phyloP scores from a whole-genome alignment of 2,797 vertebrate species.

The Xenops minutus region DNA sequence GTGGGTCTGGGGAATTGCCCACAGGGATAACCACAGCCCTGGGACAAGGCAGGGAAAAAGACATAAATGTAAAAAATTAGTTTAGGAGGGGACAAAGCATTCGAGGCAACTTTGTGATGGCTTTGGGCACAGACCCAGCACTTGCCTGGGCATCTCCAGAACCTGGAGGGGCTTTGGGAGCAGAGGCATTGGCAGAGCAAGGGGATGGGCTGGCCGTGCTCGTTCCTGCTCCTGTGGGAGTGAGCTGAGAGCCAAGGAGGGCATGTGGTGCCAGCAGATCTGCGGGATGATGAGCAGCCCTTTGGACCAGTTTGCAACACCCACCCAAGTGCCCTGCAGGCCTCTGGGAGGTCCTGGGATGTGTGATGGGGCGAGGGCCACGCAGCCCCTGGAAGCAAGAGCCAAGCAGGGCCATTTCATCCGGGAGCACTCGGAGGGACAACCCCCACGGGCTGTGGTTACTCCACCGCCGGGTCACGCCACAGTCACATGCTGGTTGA shows the following conservation, averaged over 20 bases:
- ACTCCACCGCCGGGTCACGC: background rate
- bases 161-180: background rate
- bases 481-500: background rate
- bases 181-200: background rate
- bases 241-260: background rate
- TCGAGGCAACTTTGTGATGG: background rate
- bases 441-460: background rate
- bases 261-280: background rate
- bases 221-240: fast-evolving
- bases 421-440: fast-evolving
- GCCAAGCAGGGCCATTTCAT: background rate
- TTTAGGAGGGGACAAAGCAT: background rate
- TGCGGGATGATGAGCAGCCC: fast-evolving
- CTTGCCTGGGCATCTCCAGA: background rate
- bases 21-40: background rate
- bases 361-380: background rate
- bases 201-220: fast-evolving
- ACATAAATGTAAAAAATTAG: background rate
- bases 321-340: fast-evolving
- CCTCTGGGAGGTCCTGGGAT: fast-evolving
- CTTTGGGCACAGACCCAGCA: background rate
- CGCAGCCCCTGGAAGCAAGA: fast-evolving
- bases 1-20: background rate
- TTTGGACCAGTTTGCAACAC: background rate
- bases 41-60: background rate